These are phyloP conservation scores for Boloria euphrosyne DNA, from an alignment of 2,888 invertebrate genomes.

Conservation along the genomic window DNA sequence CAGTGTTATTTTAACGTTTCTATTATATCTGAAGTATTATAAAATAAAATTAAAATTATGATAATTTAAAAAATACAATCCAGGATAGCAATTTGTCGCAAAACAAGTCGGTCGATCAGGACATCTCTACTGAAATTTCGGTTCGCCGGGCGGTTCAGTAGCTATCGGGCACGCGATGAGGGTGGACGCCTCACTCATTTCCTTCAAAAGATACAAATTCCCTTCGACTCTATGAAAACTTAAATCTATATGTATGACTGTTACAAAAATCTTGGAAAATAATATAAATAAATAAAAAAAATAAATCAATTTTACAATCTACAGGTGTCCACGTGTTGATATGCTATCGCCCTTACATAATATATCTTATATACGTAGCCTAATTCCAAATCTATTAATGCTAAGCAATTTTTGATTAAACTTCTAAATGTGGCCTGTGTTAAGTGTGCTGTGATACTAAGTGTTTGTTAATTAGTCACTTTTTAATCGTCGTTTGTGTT, in stretches of 20 bases:
- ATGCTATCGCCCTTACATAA: conserved; percentile 2
- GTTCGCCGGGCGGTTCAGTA: conserved; percentile 48
- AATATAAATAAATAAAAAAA: conserved; percentile 18
- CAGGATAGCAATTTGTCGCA: conserved; percentile 15
- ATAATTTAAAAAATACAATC: background rate
- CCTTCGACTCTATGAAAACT: conserved; percentile 20
- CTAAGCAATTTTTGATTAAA: conserved; percentile 15
- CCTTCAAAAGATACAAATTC: conserved; percentile 2
- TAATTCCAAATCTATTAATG: conserved; percentile 6
- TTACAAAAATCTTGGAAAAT: conserved; percentile 8
- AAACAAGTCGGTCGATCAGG: conserved; percentile 36
- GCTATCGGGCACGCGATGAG: conserved; percentile 44
- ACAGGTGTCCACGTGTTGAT: conserved; percentile 48
- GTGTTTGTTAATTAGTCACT: conserved; percentile 19
- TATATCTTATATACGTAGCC: background rate
- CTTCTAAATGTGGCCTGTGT: conserved; percentile 44
- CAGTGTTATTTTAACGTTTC: too few species aligned
- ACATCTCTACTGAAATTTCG: conserved; percentile 49
- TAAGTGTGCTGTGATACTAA: conserved; percentile 48
- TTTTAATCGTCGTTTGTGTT: conserved; percentile 2
- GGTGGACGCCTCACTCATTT: conserved; percentile 44
- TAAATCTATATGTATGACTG: conserved; percentile 20
- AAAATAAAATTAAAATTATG: background rate
- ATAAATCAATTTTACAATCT: conserved; percentile 40
- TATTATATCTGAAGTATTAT: too few species aligned